Conservation (phyloP, 2,888 invertebrate species). For the Leptura quadrifasciata region DNA sequence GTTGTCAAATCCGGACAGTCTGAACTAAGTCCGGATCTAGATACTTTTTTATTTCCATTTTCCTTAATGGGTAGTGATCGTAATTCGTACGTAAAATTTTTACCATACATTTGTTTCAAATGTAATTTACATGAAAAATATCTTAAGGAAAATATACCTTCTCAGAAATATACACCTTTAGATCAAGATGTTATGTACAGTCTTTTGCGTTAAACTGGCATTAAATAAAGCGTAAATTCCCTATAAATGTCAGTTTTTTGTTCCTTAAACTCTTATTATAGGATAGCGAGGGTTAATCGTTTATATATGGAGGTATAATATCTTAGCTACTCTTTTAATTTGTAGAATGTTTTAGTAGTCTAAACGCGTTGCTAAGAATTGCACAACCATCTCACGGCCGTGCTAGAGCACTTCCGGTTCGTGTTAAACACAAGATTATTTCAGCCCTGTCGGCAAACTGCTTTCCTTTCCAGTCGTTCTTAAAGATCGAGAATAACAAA, state of each 20-base stretch:
- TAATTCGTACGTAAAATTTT: too few relatives aligned
- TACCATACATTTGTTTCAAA: too few relatives aligned
- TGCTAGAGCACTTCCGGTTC: constrained; percentile 64
- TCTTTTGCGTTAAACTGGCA: not conserved
- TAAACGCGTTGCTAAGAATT: constrained; percentile 65
- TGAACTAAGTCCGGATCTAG: too few relatives aligned
- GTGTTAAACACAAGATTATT: constrained; percentile 67
- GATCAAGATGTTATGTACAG: not conserved
- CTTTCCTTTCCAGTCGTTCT: constrained; percentile 53
- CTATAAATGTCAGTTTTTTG: constrained; percentile 6
- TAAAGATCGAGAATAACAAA: constrained; percentile 57
- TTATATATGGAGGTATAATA: constrained; percentile 40
- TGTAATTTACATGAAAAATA: too few relatives aligned
- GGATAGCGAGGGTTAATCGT: constrained; percentile 10
- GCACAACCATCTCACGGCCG: constrained; percentile 66
- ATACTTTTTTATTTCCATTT: too few relatives aligned
- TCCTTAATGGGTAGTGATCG: too few relatives aligned
- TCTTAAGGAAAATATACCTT: too few relatives aligned
- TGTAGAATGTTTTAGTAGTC: constrained; percentile 68
- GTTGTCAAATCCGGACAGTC: too few relatives aligned
- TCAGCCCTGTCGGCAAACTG: constrained; percentile 57
- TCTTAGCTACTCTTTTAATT: constrained; percentile 66
- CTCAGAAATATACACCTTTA: not conserved
- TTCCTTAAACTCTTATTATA: constrained; percentile 17
- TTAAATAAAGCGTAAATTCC: constrained; percentile 3